Percentiles rank a stretch among this genome's conserved stretches.
Conservation (phyloP, 2,113 vertebrate species). For the Clarias gariepinus region DNA sequence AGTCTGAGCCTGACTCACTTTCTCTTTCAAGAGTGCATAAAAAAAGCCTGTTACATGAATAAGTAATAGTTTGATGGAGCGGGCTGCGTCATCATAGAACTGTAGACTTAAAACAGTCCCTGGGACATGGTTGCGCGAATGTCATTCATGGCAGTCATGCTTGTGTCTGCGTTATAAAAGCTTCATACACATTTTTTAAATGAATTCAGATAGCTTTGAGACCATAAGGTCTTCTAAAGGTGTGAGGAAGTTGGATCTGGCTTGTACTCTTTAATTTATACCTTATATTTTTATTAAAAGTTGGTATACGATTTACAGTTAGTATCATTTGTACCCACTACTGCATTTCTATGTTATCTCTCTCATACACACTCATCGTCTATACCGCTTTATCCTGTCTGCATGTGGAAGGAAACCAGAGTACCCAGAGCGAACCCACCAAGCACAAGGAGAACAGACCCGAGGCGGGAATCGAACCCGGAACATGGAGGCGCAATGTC, state of each 20-base stretch:
- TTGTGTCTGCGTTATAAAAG: neutral
- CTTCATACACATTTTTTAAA: neutral
- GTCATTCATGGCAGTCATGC: neutral
- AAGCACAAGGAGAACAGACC: no score
- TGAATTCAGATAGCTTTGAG: slow-evolving; percentile 3
- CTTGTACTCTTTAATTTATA: neutral
- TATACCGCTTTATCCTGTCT: no score
- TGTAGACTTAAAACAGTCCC: neutral
- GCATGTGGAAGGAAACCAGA: no score
- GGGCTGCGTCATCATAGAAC: slow-evolving; percentile 18
- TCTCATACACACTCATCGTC: no score
- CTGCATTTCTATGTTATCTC: no score
- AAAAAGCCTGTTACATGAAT: slow-evolving; percentile 40
- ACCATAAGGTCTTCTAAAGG: neutral
- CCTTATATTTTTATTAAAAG: neutral
- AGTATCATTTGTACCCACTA: no score
- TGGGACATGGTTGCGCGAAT: neutral
- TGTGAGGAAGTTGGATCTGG: neutral
- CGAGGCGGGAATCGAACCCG: no score
- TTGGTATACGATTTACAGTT: neutral
- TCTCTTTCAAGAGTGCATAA: slow-evolving; percentile 36
- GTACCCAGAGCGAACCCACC: no score
- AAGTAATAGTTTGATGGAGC: slow-evolving; percentile 18
- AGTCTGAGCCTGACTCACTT: neutral
- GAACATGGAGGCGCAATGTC: no score